phyloP scores from a whole-genome alignment of 2,888 invertebrate genomes.

The Minunthozetes semirufus region DNA sequence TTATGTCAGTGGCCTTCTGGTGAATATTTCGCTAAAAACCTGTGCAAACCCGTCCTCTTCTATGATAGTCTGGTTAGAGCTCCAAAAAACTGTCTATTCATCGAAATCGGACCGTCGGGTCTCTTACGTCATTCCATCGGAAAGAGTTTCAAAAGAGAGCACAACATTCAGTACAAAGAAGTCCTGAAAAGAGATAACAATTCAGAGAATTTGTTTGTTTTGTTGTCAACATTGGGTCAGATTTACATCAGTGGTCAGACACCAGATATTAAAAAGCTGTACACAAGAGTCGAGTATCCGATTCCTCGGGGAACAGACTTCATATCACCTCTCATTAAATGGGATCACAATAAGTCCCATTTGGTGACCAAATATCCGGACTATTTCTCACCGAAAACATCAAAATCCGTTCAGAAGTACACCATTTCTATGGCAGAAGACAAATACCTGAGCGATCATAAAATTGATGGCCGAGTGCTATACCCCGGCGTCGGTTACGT shows the following conservation, averaged over 20 bases:
- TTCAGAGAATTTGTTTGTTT: background rate
- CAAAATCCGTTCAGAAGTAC: background rate
- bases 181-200: background rate
- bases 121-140: slow-evolving; percentile 1
- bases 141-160: background rate
- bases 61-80: slow-evolving; percentile 75
- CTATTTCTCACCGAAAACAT: slow-evolving; percentile 13
- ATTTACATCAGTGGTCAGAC: slow-evolving; percentile 15
- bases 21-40: slow-evolving; percentile 90
- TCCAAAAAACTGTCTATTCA: slow-evolving; percentile 75
- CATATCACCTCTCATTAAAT: slow-evolving; percentile 18
- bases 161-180: slow-evolving; percentile 21
- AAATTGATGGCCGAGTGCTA: slow-evolving; percentile 53
- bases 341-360: slow-evolving; percentile 20
- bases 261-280: background rate
- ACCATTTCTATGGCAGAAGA: slow-evolving; percentile 43
- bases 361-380: slow-evolving; percentile 17
- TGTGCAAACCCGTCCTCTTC: slow-evolving; percentile 85
- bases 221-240: slow-evolving; percentile 8
- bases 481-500: slow-evolving; percentile 53
- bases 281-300: slow-evolving; percentile 14
- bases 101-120: slow-evolving; percentile 85
- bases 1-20: slow-evolving; percentile 74
- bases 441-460: slow-evolving; percentile 63
- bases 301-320: slow-evolving; percentile 27